Conservation (phyloP, 2,888 invertebrate species). For the Diaprepes abbreviatus region DNA sequence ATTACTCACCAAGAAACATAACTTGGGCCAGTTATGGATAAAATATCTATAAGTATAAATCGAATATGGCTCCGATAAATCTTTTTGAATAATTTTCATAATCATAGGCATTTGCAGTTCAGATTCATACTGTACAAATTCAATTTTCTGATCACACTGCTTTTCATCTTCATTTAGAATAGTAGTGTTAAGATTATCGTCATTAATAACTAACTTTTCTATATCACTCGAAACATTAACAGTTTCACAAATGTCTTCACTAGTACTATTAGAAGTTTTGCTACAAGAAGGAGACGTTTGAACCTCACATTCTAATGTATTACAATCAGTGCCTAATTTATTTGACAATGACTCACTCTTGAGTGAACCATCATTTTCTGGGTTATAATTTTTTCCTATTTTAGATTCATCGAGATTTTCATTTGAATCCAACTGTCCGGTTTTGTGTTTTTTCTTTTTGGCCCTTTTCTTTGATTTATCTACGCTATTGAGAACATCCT, state of each 20-base stretch:
- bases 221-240: conserved; percentile 29
- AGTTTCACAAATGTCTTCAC: conserved; percentile 28
- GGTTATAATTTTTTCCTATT: conserved; percentile 37
- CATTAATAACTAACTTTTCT: conserved; percentile 40
- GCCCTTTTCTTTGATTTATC: conserved; percentile 52
- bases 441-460: conserved; percentile 53
- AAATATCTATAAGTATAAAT: conserved; percentile 99
- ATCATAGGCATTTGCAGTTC: conserved; percentile 99
- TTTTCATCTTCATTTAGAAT: conserved; percentile 23
- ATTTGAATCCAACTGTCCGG: conserved; percentile 56
- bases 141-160: conserved; percentile 59
- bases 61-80: conserved; percentile 99
- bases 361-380: conserved; percentile 1
- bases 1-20: conserved; percentile 91
- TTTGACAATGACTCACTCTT: conserved; percentile 52
- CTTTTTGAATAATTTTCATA: conserved; percentile 98
- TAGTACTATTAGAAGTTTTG: conserved; percentile 26
- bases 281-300: conserved; percentile 44
- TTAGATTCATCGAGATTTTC: conserved; percentile 53
- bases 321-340: conserved; percentile 45
- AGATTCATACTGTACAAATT: conserved; percentile 87
- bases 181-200: conserved; percentile 6
- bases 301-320: conserved; percentile 44
- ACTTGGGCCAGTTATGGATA: conserved; percentile 99
- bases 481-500: conserved; percentile 53